These are phyloP conservation scores for Euura lappo DNA, from an alignment of 1,140 invertebrate genomes.

Conservation along the genomic window DNA sequence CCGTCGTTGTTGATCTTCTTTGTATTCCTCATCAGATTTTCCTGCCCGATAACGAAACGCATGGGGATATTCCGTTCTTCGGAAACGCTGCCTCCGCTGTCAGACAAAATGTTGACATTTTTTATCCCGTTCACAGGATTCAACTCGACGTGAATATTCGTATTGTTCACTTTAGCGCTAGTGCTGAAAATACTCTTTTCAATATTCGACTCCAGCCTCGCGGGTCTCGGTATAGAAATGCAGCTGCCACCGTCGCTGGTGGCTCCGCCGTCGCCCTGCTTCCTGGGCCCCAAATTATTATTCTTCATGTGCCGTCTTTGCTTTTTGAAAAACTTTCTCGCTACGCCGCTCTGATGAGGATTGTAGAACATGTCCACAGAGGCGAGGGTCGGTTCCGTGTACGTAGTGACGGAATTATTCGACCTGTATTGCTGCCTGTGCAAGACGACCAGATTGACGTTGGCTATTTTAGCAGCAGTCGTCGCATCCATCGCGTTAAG, in stretches of 20 bases:
- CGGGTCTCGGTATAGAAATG: slow-evolving; percentile 56
- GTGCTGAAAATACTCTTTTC: slow-evolving; percentile 71
- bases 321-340: slow-evolving; percentile 90
- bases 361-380: slow-evolving; percentile 88
- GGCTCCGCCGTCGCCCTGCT: slow-evolving; percentile 68
- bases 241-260: slow-evolving; percentile 62
- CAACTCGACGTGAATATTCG: slow-evolving; percentile 75
- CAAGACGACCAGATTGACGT: slow-evolving; percentile 71
- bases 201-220: slow-evolving; percentile 62
- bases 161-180: slow-evolving; percentile 78
- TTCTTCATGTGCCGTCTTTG: slow-evolving; percentile 77
- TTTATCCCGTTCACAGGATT: slow-evolving; percentile 62
- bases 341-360: slow-evolving; percentile 90
- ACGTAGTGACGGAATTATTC: slow-evolving; percentile 73
- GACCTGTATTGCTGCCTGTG: slow-evolving; percentile 75
- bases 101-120: slow-evolving; percentile 70
- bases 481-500: slow-evolving; percentile 43
- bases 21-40: slow-evolving; percentile 36
- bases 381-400: slow-evolving; percentile 65
- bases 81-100: slow-evolving; percentile 61
- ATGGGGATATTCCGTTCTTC: slow-evolving; percentile 52
- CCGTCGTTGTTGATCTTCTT: slow-evolving; percentile 46
- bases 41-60: slow-evolving; percentile 53
- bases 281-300: slow-evolving; percentile 74
- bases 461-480: slow-evolving; percentile 52